Conservation (phyloP, 2,797 vertebrate species). For the Mormyrops boulengeri region DNA sequence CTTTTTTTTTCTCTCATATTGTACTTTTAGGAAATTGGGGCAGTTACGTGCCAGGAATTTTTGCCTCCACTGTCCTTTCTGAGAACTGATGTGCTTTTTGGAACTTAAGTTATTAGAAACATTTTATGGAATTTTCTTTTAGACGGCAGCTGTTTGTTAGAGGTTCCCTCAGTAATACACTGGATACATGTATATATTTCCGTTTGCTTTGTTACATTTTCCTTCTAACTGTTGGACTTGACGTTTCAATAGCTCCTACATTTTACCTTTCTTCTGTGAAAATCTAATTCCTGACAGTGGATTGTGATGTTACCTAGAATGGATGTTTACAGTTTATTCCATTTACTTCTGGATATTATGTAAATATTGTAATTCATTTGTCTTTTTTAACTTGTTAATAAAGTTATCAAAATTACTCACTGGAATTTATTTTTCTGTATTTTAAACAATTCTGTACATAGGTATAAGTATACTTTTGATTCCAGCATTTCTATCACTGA, state of each 20-base stretch:
- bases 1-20: conserved; percentile 44
- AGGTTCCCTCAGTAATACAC: conserved; percentile 65
- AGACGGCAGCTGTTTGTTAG: conserved; percentile 46
- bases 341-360: conserved; percentile 90
- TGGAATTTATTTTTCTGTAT: neutral
- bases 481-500: neutral
- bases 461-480: neutral
- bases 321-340: conserved; percentile 92
- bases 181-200: conserved; percentile 72
- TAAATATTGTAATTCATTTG: conserved; percentile 99
- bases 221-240: conserved; percentile 57
- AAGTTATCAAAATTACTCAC: conserved; percentile 72
- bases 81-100: conserved; percentile 55
- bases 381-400: conserved; percentile 99
- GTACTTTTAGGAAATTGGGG: conserved; percentile 47
- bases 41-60: conserved; percentile 47
- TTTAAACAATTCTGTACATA: neutral
- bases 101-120: conserved; percentile 48
- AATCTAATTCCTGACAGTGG: conserved; percentile 73
- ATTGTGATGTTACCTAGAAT: conserved; percentile 87
- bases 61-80: conserved; percentile 37
- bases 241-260: conserved; percentile 66
- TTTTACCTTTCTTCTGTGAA: conserved; percentile 70
- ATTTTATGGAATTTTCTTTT: conserved; percentile 58
- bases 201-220: conserved; percentile 58